Evolutionary conservation across 2,113 vertebrate genomes (phyloP).

Genomic region (Sinocyclocheilus grahami): DNA sequence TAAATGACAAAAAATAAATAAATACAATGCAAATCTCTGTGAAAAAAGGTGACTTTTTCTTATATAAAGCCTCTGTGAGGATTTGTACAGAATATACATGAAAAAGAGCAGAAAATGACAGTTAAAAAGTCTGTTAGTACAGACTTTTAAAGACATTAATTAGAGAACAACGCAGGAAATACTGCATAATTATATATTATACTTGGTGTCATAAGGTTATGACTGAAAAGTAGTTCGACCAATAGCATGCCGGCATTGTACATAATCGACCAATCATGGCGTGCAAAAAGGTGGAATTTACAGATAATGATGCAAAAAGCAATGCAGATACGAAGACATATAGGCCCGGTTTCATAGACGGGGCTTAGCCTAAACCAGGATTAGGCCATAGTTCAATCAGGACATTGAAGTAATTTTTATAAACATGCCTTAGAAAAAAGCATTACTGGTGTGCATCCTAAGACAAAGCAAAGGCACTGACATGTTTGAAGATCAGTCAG

Average conservation of each 20-base stretch:
- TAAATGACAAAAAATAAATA: background rate
- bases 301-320: background rate
- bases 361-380: too few relatives aligned
- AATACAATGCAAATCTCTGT: background rate
- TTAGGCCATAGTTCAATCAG: too few relatives aligned
- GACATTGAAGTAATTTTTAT: too few relatives aligned
- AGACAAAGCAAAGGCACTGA: too few relatives aligned
- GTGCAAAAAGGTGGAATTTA: background rate
- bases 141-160: background rate
- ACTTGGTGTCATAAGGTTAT: background rate
- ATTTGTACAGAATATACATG: background rate
- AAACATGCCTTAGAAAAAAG: too few relatives aligned
- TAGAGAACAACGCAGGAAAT: background rate
- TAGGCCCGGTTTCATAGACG: too few relatives aligned
- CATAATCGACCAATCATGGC: too few relatives aligned
- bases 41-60: too few relatives aligned
- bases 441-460: too few relatives aligned
- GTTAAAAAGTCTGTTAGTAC: background rate
- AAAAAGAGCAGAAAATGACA: background rate
- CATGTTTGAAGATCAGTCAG: too few relatives aligned
- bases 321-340: background rate
- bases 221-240: background rate
- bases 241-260: background rate
- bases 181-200: background rate
- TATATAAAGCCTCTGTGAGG: background rate